Evolutionary conservation across 2,888 invertebrate genomes (phyloP), one percentile per base, ranked within the genome.

Genomic region (Ligdia adustata): DNA sequence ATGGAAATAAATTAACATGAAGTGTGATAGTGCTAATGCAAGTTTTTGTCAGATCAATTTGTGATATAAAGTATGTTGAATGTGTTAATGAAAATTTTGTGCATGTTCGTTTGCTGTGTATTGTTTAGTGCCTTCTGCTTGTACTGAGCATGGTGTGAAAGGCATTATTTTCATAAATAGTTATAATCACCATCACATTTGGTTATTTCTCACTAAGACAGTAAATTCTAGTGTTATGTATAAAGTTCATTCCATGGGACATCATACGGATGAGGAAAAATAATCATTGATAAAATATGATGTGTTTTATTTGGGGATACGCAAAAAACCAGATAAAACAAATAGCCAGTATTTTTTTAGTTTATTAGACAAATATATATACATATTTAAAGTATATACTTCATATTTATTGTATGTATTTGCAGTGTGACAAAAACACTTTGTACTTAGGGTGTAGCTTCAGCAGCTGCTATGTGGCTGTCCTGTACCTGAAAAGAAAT

Each of bases 171-270:
- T 42, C 39, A 34, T 41, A 33, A 31, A 45, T 20, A 33, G 22
- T n/a, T 29, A 34, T 34, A 7, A 38, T 24, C 44, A 43, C 35
- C 4, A 7, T 24, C 35, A 29, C 35, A 37, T 31, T 42, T 32
- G 27, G 35, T 38, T 35, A 5, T 14, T 24, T 22, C 20, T 40
- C 35, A 26, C 31, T 38, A 41, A 40, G 35, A 18, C 15, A 37
- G 40, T 39, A 47, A 52, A 47, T 50, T 48, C 33, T 56, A 38
- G 40, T 45, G 24, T 48, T 44, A 35, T 51, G 44, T 51, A 52
- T 52, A 60, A 57, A 62, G 63, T 68, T 71, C 70, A 72, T 72
- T 72, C 71, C 72, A 70, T 44, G 55, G 60, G 55, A 52, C 47
- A 52, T 57, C 55, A 58, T 69, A 64, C 60, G 62, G 65, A 64